Conservation (phyloP, 2,113 vertebrate genomes). For the Mellivora capensis region DNA sequence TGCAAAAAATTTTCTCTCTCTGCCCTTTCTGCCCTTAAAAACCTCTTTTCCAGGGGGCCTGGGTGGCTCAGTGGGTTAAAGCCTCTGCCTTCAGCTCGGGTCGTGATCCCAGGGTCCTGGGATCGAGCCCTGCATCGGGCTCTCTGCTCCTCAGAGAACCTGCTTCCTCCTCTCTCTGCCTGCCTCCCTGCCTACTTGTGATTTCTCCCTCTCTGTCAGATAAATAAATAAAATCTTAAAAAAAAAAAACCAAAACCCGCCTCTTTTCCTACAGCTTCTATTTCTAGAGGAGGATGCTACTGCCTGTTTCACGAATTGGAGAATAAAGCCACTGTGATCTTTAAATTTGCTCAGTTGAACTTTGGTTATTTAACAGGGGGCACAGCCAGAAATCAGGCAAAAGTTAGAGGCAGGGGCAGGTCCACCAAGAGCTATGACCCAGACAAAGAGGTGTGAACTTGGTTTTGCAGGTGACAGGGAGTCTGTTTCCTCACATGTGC, state of each 20-base stretch:
- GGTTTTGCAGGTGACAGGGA: not conserved
- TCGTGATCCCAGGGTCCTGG: too few species aligned
- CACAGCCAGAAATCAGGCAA: not conserved
- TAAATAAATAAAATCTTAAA: too few species aligned
- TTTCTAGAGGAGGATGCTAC: not conserved
- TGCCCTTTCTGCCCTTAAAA: not conserved
- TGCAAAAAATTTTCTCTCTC: not conserved
- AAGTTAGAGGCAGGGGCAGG: not conserved
- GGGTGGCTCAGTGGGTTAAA: too few species aligned
- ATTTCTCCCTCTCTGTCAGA: too few species aligned
- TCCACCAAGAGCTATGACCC: not conserved
- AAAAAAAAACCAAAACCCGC: too few species aligned
- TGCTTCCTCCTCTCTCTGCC: too few species aligned
- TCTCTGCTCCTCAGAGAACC: too few species aligned
- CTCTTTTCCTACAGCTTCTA: not conserved
- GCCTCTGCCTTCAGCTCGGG: too few species aligned
- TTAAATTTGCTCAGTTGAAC: not conserved
- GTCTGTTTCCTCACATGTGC: not conserved
- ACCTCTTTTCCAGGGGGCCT: too few species aligned
- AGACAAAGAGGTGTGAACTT: not conserved
- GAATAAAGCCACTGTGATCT: not conserved
- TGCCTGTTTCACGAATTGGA: not conserved
- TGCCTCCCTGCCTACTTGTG: too few species aligned
- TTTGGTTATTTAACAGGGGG: not conserved
- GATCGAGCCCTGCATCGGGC: too few species aligned